Base-by-base conservation (phyloP, 2,797 vertebrate genomes). In the Gallinago nigripennis region DNA sequence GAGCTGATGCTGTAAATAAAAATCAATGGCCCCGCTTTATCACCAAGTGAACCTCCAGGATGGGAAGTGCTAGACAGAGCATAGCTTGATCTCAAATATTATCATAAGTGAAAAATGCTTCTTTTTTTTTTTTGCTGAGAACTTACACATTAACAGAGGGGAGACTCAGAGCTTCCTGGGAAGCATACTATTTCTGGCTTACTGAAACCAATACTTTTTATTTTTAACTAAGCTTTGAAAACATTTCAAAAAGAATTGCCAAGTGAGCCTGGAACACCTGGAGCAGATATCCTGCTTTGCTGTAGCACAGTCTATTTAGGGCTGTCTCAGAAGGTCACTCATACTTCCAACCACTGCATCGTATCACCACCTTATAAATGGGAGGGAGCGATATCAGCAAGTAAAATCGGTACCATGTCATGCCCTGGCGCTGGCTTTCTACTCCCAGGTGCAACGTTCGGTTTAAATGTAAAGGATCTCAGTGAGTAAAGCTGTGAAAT, bases 141-240 rank as follows among this genome's bases (percentile, higher is more conserved):
- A 73, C 3, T 48, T 68, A 17, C 8, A 61, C 45, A 56, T 45
- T 11, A 69, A 28, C 31, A 54, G 4, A 31, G 7, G 16, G 46
- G 77, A 69, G 33, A 35, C 41, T 57, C 24, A 41, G n/a, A 81
- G 57, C 57, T 73, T 78, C 82, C 63, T 69, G n/a, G 63, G 83
- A 86, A 78, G 79, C 28, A 13, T 41, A n/a, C 43, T 76, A 21
- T 81, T 92, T 83, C 58, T 94, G 76, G 77, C 54, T 85, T 64
- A 54, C 14, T 65, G 56, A 91, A 94, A 75, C 15, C 5, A 75
- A 17, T 65, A 75, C 33, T 73, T 90, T 19, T 80, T 83, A 65
- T 86, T 92, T 90, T 92, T 84, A 88, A 82, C 33, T 6, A 80
- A 86, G 46, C 21, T 20, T 39, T 89, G 81, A 86, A 93, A 91